These are phyloP conservation scores for Hirudinaria manillensis DNA, from an alignment of 2,888 invertebrate species.

Conservation along the genomic window DNA sequence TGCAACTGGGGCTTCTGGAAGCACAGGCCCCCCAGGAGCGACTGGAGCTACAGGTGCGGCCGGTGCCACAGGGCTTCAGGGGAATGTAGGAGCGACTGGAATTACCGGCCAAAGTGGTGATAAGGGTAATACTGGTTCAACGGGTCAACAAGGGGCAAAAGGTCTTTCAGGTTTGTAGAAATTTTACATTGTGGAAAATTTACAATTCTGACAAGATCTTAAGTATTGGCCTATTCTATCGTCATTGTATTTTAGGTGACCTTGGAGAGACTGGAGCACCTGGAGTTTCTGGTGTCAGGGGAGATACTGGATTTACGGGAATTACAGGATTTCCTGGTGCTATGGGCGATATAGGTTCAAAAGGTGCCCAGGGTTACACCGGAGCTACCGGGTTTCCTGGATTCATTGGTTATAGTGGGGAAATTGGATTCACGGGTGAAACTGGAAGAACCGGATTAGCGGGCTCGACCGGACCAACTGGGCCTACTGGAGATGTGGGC, in stretches of 20 bases:
- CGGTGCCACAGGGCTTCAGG: slow-evolving; percentile 6
- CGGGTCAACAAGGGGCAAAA: slow-evolving; percentile 1
- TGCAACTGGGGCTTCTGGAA: slow-evolving; percentile 11
- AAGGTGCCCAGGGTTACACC: slow-evolving; percentile 2
- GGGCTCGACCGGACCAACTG: background rate
- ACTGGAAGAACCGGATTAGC: background rate
- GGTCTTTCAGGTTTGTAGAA: background rate
- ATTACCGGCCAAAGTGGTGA: slow-evolving; percentile 4
- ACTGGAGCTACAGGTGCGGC: slow-evolving; percentile 12
- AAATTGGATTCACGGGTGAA: background rate
- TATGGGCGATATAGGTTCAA: background rate
- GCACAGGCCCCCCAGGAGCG: background rate
- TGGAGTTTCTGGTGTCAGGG: background rate
- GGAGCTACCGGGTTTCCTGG: slow-evolving; percentile 9
- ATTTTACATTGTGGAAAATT: background rate
- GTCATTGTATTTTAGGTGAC: background rate
- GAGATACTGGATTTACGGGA: background rate
- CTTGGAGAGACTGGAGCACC: slow-evolving; percentile 14
- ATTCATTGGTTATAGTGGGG: background rate
- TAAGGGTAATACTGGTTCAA: slow-evolving; percentile 19
- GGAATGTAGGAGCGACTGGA: background rate
- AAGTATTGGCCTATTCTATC: no score
- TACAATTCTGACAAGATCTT: background rate
- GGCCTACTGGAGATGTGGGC: background rate
- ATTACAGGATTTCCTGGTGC: slow-evolving; percentile 12